phyloP scores from a whole-genome alignment of 2,113 vertebrate genomes.

The Ornithorhynchus anatinus region DNA sequence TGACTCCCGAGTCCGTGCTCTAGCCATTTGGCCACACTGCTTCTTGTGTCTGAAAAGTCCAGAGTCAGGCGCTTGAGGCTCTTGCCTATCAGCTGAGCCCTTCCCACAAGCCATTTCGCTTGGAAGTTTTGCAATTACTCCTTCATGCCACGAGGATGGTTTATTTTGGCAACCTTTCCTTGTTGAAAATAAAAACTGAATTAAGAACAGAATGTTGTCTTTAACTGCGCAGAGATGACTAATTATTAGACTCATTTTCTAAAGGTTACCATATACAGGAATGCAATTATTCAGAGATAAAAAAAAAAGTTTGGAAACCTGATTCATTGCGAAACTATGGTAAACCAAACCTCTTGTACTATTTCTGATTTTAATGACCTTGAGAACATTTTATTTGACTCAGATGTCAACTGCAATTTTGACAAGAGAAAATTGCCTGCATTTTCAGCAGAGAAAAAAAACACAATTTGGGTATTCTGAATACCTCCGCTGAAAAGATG shows the following conservation, averaged over 20 bases:
- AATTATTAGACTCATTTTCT: conserved; percentile 76
- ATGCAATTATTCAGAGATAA: conserved; percentile 60
- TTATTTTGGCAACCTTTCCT: conserved; percentile 51
- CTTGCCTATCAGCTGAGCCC: too few species aligned
- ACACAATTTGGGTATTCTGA: too few species aligned
- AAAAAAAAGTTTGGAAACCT: conserved; percentile 65
- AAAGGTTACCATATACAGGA: conserved; percentile 76
- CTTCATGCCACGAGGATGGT: conserved; percentile 33
- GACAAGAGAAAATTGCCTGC: conserved; percentile 57
- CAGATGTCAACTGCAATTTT: conserved; percentile 62
- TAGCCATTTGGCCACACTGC: too few species aligned
- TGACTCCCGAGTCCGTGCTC: too few species aligned
- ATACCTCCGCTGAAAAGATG: too few species aligned
- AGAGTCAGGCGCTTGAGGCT: too few species aligned
- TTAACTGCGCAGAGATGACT: conserved; percentile 75
- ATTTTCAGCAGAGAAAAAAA: too few species aligned
- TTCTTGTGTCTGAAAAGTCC: too few species aligned
- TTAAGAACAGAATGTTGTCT: conserved; percentile 70
- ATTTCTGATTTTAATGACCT: conserved; percentile 72
- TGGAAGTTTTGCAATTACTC: neutral
- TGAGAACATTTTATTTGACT: conserved; percentile 68
- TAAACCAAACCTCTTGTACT: conserved; percentile 60
- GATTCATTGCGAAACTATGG: conserved; percentile 78
- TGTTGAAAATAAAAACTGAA: conserved; percentile 69
- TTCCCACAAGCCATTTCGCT: too few species aligned